These are phyloP conservation scores for Cerceris ruficornis DNA, from an alignment of 2,888 invertebrate species.

Conservation along the genomic window DNA sequence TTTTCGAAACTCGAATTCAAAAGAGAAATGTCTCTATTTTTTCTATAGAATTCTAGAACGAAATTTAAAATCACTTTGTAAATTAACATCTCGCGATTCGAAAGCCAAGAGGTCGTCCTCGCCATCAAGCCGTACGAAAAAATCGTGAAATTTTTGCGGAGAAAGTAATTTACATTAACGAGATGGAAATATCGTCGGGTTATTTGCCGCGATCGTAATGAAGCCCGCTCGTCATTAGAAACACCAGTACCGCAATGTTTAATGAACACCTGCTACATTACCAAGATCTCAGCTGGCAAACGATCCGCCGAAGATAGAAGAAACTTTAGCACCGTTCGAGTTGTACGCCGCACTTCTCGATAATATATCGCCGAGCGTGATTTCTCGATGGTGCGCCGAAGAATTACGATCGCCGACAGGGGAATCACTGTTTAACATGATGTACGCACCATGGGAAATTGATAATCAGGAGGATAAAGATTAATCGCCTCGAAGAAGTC, in stretches of 20 bases:
- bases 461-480: slow-evolving; percentile 27
- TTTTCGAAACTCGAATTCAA: no score
- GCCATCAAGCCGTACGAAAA: no score
- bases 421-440: slow-evolving; percentile 22
- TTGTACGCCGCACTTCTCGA: not conserved
- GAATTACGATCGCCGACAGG: slow-evolving; percentile 4
- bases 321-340: slow-evolving; percentile 6
- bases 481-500: slow-evolving; percentile 21
- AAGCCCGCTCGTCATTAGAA: no score
- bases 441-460: slow-evolving; percentile 7
- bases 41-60: no score
- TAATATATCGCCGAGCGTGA: slow-evolving; percentile 7
- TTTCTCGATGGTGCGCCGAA: not conserved
- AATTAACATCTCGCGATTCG: not conserved
- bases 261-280: not conserved
- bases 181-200: no score
- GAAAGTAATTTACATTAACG: no score
- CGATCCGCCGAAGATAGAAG: not conserved
- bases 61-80: no score
- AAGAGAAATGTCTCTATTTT: no score
- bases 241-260: not conserved
- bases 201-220: no score
- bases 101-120: not conserved
- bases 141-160: no score
- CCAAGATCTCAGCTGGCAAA: not conserved